phyloP scores from a whole-genome alignment of 1,140 invertebrate species.

The Leptinotarsa lineolata region DNA sequence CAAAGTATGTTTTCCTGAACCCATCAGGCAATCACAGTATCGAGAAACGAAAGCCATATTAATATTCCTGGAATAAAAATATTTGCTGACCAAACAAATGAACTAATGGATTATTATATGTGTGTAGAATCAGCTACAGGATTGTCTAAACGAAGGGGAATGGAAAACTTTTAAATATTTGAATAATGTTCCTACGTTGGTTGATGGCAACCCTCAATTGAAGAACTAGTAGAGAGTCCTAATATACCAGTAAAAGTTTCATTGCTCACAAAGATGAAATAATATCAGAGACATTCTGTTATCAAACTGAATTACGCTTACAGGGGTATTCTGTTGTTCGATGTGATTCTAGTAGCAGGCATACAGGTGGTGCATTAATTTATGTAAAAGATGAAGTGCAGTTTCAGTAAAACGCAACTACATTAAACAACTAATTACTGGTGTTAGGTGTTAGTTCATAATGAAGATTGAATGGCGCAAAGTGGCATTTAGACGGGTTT shows the following conservation, averaged over 20 bases:
- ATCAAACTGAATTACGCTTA: no score
- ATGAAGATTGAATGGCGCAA: neutral
- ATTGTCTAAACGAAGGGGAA: neutral
- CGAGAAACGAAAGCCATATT: neutral
- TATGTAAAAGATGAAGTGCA: neutral
- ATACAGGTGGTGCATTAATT: neutral
- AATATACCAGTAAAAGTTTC: neutral
- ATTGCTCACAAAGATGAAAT: no score
- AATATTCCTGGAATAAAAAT: slow-evolving; percentile 12
- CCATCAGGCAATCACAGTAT: no score
- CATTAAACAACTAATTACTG: neutral
- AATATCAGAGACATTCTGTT: no score
- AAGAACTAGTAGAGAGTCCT: neutral
- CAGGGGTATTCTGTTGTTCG: neutral
- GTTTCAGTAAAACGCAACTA: neutral
- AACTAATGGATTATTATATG: neutral
- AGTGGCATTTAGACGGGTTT: neutral
- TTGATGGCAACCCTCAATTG: neutral
- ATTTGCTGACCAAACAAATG: slow-evolving; percentile 1
- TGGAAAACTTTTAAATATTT: neutral
- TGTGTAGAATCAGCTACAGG: neutral
- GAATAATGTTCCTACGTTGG: neutral
- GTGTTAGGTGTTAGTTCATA: neutral
- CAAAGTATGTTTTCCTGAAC: no score
- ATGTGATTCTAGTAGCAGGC: slow-evolving; percentile 6